Base-by-base conservation (phyloP, 1,140 invertebrate genomes). In the Papilio xuthus region DNA sequence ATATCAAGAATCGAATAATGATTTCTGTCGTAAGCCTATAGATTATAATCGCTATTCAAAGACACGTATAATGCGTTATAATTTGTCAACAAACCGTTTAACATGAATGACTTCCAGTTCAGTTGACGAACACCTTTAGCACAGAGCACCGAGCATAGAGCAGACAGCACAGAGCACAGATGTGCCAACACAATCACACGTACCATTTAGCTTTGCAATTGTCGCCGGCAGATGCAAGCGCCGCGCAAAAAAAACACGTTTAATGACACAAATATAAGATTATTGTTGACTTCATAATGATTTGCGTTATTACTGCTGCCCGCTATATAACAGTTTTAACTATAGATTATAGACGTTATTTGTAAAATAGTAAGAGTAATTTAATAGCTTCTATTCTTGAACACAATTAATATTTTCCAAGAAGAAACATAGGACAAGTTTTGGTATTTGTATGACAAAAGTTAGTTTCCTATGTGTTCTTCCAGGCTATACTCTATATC, bases 191-290 rank as follows among this genome's bases (percentile, higher is more conserved):
- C 78, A 79, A 81, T 81, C 73, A 80, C 78, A 79, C 81, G 79
- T 74, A 23, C 77, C 78, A 81, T 82, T 81, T 56, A 69, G 47
- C 77, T 23, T 56, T 78, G 77, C 79, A 75, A 83, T 69, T 77
- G 67, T 44, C 41, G 44, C 18, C 80, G 80, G 78, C 80, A 82
- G 82, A 80, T 85, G 74, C 83, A 85, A 82, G 80, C 20, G 80
- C 20, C 42, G 70, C 4, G 18, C 20, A 72, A 72, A 72, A 44
- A 44, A 44, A n/a, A n/a, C 7, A 37, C 32, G 7, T 26, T 13
- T 37, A 23, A 67, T 28, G 28, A 9, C 6, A 41, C 1, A 41
- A 2, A 15, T 41, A 41, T 41, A 41, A 37, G 32, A 70, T 70
- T 41, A 8, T 70, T 37, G 69, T 70, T 20, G 32, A 70, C 42